Base-by-base conservation (phyloP, 2,797 vertebrate species). In the Gymnoscopelus braueri region DNA sequence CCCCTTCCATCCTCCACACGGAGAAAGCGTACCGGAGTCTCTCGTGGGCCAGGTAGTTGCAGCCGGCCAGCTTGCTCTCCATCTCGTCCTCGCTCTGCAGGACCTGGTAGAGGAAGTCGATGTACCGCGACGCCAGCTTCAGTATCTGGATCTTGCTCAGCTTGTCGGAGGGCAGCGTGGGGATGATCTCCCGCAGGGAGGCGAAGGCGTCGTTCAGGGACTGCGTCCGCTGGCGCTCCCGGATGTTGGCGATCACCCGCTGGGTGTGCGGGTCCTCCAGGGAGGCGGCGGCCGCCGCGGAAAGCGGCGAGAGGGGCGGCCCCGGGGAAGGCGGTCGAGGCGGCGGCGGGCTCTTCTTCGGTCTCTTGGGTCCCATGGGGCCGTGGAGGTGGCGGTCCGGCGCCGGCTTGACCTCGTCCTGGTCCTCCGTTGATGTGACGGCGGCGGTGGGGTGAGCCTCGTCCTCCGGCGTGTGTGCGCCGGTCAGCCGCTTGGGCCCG, bases 111-210 rank as follows among this genome's bases (percentile, higher is more conserved):
- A 97, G 88, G 88, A 97, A 97, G 87, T 97, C 96, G 39, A 97
- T 97, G 93, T 97, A 97, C 13, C 96, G 94, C 0, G 96, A 95
- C 0, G 96, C 96, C 90, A 97, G 19, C 68, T 97, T 97, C 5
- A 97, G 94, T 39, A 96, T 97, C 86, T 97, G 96, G 86, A 97
- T 97, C 91, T 97, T 97, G 93, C 96, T 97, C 24, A 97, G 94
- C 86, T 97, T 97, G 91, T 97, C 96, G 0, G 96, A 97, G 11
- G 96, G 96, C 60, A 97, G 91, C 0, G 96, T 97, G 4, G 96
- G 96, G 84, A 97, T 97, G 76, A 97, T 97, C 44, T 97, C 95
- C 12, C 96, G 90, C 75, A 97, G 84, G 0, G 96, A 96, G 0
- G 95, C 93, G 1, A 97, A 97, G 66, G 96, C 96, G 1, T 97